phyloP scores from a whole-genome alignment of 2,888 invertebrate species.

The Amiota mariae region DNA sequence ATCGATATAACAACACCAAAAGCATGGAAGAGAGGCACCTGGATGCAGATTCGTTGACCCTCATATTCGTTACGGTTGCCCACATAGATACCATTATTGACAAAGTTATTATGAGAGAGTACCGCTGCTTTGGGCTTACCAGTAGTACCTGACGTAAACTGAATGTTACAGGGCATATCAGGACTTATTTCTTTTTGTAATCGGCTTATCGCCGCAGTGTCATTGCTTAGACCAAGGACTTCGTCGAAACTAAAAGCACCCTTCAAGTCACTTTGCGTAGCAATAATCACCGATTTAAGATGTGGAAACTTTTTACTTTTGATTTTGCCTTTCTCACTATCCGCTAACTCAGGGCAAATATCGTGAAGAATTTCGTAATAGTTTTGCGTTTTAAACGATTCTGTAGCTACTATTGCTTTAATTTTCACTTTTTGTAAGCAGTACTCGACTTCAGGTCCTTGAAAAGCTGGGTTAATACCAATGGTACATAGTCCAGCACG shows the following conservation, averaged over 20 bases:
- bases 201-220: conserved; percentile 49
- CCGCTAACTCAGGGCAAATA: conserved; percentile 77
- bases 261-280: conserved; percentile 73
- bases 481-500: conserved; percentile 83
- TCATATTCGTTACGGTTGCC: conserved; percentile 75
- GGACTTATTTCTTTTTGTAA: conserved; percentile 78
- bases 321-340: conserved; percentile 73
- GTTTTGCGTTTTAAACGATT: conserved; percentile 78
- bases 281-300: conserved; percentile 77
- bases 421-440: conserved; percentile 82
- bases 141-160: conserved; percentile 90
- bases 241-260: conserved; percentile 74
- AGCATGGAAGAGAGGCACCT: conserved; percentile 88
- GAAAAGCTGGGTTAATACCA: conserved; percentile 85
- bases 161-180: conserved; percentile 82
- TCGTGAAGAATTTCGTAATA: conserved; percentile 79
- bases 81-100: conserved; percentile 83
- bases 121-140: conserved; percentile 83
- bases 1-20: conserved; percentile 82
- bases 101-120: conserved; percentile 81
- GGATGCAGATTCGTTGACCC: conserved; percentile 75
- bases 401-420: conserved; percentile 80
- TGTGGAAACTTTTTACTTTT: conserved; percentile 74
- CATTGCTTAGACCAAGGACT: conserved; percentile 65
- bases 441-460: conserved; percentile 80